Evolutionary conservation across 2,113 vertebrate species (phyloP), one percentile per base, ranked within the genome.

Genomic region (Dasypus novemcinctus): DNA sequence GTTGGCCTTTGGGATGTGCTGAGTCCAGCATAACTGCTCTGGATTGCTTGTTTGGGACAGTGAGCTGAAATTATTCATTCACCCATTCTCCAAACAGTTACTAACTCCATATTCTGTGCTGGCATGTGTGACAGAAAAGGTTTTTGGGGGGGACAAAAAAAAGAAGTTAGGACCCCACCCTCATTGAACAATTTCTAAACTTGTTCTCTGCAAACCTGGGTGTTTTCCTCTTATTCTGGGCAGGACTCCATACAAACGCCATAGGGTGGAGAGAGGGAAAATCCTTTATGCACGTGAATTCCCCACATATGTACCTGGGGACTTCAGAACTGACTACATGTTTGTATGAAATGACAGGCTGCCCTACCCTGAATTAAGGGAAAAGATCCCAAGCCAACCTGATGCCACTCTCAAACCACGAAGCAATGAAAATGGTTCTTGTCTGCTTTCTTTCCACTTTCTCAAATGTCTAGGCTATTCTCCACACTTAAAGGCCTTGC

Each of bases 261-360:
- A 21, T 31, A 78, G 81, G 21, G 21, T 27, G 75, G 59, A 14
- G 23, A 52, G 36, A 18, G 38, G 11, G 31, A 57, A 31, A 31
- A 29, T 41, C 10, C 54, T 31, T 78, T 25, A 7, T 0, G 0
- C 31, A 46, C 3, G 0, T 0, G 17, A 15, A 9, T 78, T 80
- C 41, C 57, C 52, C 72, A 21, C 5, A 33, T 11, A 21, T 23
- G 25, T 31, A 13, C 68, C 63, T 2, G 23, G 71, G 52, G 31
- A 14, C 46, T 85, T 83, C 46, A 59, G 49, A 81, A 18, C 25
- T 9, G 66, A 52, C 76, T 1, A 41, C 33, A 18, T 5, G 59
- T 25, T 2, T 83, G n/a, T 75, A 1, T 13, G 61, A 71, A 57
- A 31, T 33, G 33, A 18, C 29, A 3, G 38, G 49, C 79, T 15